phyloP scores from a whole-genome alignment of 2,797 vertebrate species.

The Synanceia verrucosa region DNA sequence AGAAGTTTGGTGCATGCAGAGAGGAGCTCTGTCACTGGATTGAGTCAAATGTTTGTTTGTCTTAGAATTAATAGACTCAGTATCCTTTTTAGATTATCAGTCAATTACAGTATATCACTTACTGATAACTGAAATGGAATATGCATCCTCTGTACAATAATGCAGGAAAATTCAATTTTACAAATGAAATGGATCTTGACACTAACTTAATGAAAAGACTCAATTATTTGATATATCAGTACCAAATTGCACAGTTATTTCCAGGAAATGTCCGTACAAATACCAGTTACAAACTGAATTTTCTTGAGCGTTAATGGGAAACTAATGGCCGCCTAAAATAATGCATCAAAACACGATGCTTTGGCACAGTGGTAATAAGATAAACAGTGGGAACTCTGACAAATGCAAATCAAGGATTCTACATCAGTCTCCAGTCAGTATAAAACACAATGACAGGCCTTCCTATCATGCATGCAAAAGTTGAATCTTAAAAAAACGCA shows the following conservation, averaged over 20 bases:
- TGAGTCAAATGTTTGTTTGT: conserved; percentile 49
- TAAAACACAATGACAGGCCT: not conserved
- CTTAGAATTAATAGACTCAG: conserved; percentile 42
- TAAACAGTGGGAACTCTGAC: conserved; percentile 11
- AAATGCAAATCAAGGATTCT: not conserved
- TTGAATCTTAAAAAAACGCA: not conserved
- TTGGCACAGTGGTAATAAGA: not conserved
- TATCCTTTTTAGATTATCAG: conserved; percentile 10
- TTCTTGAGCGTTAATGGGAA: not conserved
- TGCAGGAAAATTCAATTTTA: not conserved
- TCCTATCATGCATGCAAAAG: not conserved
- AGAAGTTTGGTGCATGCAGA: conserved; percentile 20
- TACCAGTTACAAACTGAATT: not conserved
- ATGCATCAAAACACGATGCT: not conserved
- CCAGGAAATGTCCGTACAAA: conserved; percentile 10
- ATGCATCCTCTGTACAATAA: not conserved
- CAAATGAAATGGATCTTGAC: not conserved
- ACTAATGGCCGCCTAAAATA: conserved; percentile 10
- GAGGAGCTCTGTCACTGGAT: conserved; percentile 49
- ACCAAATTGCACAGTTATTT: not conserved
- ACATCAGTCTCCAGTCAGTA: not conserved
- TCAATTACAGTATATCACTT: not conserved
- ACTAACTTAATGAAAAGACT: not conserved
- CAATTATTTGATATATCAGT: not conserved
- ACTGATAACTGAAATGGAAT: conserved; percentile 5